Conservation (phyloP, 2,888 invertebrate genomes). For the Drosophila kuntzei region DNA sequence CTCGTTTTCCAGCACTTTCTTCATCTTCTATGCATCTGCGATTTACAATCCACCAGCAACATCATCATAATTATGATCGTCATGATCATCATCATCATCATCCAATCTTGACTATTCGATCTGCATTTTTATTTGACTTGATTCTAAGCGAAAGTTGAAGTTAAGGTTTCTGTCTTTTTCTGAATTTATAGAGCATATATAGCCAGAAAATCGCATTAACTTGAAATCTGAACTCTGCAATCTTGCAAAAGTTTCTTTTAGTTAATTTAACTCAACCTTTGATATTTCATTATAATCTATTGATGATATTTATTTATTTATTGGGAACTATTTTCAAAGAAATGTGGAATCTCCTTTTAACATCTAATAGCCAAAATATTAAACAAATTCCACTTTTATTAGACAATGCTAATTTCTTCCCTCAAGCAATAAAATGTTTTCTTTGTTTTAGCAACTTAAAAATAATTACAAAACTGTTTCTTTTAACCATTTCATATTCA, state of each 20-base stretch:
- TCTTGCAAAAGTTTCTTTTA: constrained; percentile 19
- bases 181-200: constrained; percentile 29
- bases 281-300: not conserved
- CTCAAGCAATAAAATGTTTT: no score
- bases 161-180: not conserved
- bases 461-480: no score
- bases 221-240: constrained; percentile 3
- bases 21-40: constrained; percentile 20
- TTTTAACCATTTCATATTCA: no score
- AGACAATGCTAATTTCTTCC: no score
- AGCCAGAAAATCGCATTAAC: constrained; percentile 9
- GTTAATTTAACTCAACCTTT: not conserved
- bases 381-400: no score
- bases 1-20: constrained; percentile 67
- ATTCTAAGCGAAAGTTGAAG: constrained; percentile 59
- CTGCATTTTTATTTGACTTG: constrained; percentile 34
- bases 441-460: no score
- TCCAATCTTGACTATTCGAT: constrained; percentile 53
- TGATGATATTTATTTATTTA: not conserved
- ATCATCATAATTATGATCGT: constrained; percentile 10
- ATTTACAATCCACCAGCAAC: not conserved
- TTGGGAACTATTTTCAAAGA: no score
- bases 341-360: no score
- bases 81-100: constrained; percentile 17
- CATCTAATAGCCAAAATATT: no score